These are phyloP conservation scores for Tolypeutes matacus DNA, from an alignment of 2,797 vertebrate species.

Conservation along the genomic window DNA sequence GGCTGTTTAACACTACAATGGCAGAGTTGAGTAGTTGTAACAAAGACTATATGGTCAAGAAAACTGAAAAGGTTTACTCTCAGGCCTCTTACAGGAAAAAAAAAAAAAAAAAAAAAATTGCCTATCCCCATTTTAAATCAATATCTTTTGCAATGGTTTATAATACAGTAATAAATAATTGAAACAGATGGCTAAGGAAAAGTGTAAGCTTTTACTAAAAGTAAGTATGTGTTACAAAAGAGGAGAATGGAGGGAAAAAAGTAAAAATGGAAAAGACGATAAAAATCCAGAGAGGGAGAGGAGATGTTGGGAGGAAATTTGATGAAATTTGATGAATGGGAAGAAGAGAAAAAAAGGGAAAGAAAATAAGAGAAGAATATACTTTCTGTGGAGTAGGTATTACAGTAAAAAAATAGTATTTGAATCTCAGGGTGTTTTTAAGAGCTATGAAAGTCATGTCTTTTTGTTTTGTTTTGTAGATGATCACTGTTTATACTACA, in stretches of 20 bases:
- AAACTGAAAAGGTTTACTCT: not conserved
- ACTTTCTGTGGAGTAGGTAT: not conserved
- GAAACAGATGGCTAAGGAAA: not conserved
- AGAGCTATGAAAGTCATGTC: not conserved
- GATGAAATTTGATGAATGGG: not conserved
- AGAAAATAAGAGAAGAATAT: not conserved
- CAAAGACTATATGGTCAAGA: not conserved
- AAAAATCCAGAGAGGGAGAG: not conserved
- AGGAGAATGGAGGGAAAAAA: not conserved
- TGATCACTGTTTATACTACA: not conserved
- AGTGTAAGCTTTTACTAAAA: not conserved
- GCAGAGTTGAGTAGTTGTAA: not conserved
- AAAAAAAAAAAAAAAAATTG: not conserved
- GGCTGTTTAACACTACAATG: constrained; percentile 24
- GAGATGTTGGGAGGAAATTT: not conserved
- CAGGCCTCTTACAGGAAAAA: not conserved
- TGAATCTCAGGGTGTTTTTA: not conserved
- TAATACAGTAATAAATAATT: not conserved
- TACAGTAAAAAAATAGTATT: not conserved
- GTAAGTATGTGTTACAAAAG: not conserved
- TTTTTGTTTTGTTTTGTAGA: constrained; percentile 5
- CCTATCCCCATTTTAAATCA: not conserved
- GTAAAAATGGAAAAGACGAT: not conserved
- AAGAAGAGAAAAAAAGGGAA: not conserved
- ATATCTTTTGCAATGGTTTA: not conserved